A percentile compares a stretch with the other conserved stretches of the same genome.
Evolutionary conservation across 1,140 invertebrate genomes (phyloP).

Genomic region (Coelopa frigida): DNA sequence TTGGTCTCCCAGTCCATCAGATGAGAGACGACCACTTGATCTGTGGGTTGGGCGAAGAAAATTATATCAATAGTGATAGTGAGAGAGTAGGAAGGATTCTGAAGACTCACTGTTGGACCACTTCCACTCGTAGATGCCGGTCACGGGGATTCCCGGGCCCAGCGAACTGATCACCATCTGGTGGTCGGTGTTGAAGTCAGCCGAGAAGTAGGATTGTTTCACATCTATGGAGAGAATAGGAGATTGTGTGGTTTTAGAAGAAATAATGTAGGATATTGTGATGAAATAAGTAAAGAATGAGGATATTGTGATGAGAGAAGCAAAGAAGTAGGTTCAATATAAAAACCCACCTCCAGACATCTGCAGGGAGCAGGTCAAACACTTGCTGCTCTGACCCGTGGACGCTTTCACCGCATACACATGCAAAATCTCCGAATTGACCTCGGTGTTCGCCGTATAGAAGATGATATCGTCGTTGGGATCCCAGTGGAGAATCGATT

Average conservation of each 20-base stretch:
- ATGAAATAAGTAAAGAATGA: neutral
- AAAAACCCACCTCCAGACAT: constrained; percentile 20
- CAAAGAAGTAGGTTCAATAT: neutral
- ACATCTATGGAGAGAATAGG: constrained; percentile 15
- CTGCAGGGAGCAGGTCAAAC: constrained; percentile 51
- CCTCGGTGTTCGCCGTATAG: constrained; percentile 54
- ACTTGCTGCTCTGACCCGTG: constrained; percentile 44
- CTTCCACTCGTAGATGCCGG: constrained; percentile 28
- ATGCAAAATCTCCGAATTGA: constrained; percentile 53
- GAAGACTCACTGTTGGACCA: constrained; percentile 22
- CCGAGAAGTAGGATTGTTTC: constrained; percentile 37
- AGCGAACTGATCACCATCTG: constrained; percentile 32
- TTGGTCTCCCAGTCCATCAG: constrained; percentile 39
- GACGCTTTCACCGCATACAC: constrained; percentile 49
- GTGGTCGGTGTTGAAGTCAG: constrained; percentile 32
- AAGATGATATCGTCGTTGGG: constrained; percentile 58
- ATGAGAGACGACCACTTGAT: constrained; percentile 27
- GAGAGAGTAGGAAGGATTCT: neutral
- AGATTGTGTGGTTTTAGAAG: too few relatives aligned
- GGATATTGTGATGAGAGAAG: neutral
- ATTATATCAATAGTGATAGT: neutral
- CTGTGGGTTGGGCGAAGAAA: constrained; percentile 10
- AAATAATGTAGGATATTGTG: neutral
- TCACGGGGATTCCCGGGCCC: constrained; percentile 36
- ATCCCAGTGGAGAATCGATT: constrained; percentile 72